phyloP scores from a whole-genome alignment of 2,113 vertebrate genomes.

The Aphelocoma coerulescens region DNA sequence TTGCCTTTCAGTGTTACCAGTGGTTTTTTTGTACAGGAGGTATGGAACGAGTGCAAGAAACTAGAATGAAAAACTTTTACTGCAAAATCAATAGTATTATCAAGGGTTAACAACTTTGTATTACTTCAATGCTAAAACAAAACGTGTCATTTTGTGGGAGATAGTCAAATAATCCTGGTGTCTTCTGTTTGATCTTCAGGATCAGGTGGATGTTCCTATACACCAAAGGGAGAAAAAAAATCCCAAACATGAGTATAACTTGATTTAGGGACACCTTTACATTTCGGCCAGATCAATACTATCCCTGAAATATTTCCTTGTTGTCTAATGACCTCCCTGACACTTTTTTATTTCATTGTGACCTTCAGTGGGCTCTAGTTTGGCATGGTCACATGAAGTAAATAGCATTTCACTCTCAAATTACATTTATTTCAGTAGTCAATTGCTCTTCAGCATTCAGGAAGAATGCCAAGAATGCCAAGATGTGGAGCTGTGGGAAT shows the following conservation, averaged over 20 bases:
- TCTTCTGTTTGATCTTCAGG: not conserved
- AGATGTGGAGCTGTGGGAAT: not conserved
- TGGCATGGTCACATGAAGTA: not conserved
- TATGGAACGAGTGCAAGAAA: not conserved
- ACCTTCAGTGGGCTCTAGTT: not conserved
- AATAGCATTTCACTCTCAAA: not conserved
- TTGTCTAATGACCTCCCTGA: not conserved
- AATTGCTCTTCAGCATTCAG: not conserved
- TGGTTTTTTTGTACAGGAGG: not conserved
- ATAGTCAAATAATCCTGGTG: not conserved
- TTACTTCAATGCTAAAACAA: not conserved
- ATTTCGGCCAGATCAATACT: not conserved
- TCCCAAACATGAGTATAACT: not conserved
- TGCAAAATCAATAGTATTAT: not conserved
- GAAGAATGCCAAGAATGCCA: not conserved
- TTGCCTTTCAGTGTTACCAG: not conserved
- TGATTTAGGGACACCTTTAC: not conserved
- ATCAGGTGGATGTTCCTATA: not conserved
- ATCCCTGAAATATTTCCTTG: not conserved
- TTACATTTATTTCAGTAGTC: not conserved
- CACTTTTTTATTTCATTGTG: not conserved
- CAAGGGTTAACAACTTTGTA: not conserved
- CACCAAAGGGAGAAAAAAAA: not conserved
- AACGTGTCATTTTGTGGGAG: not conserved
- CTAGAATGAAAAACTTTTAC: not conserved